Percentiles rank a stretch among this genome's conserved stretches.
Conservation (phyloP, 2,888 invertebrate genomes). For the Stenoptilia bipunctidactyla region DNA sequence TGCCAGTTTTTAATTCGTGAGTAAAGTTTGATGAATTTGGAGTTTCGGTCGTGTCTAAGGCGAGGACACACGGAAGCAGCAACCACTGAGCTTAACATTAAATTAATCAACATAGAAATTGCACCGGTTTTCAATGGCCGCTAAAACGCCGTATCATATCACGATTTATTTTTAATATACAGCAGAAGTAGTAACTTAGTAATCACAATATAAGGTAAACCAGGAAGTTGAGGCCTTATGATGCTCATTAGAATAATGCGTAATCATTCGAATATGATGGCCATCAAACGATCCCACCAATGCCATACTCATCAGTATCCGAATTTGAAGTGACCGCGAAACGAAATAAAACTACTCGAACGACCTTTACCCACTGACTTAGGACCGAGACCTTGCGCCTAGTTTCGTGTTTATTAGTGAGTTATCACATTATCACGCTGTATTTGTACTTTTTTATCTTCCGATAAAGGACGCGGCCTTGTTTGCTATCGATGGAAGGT, state of each 20-base stretch:
- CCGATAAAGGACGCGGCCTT: conserved; percentile 58
- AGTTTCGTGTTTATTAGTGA: conserved; percentile 19
- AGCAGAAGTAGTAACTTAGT: too few species aligned
- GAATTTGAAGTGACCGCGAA: conserved; percentile 14
- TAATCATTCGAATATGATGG: not conserved
- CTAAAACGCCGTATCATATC: too few species aligned
- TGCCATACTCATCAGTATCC: conserved; percentile 17
- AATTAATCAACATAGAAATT: too few species aligned
- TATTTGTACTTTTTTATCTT: conserved; percentile 42
- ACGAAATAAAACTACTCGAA: conserved; percentile 23
- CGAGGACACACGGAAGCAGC: conserved; percentile 20
- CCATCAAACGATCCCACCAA: conserved; percentile 14
- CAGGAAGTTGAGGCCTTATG: too few species aligned
- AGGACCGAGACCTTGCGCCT: conserved; percentile 45
- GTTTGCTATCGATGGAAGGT: conserved; percentile 35
- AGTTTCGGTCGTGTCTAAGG: conserved; percentile 11
- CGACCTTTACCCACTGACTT: conserved; percentile 54
- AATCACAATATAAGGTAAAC: too few species aligned
- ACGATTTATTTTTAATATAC: too few species aligned
- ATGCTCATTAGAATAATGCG: conserved; percentile 1
- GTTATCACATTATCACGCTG: conserved; percentile 36
- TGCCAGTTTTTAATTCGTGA: not conserved
- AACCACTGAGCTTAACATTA: too few species aligned
- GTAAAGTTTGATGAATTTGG: too few species aligned
- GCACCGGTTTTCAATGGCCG: too few species aligned